Evolutionary conservation across 2,888 invertebrate species (phyloP), one percentile per base, ranked within the genome.

Genomic region (Drosophila melanosoma): DNA sequence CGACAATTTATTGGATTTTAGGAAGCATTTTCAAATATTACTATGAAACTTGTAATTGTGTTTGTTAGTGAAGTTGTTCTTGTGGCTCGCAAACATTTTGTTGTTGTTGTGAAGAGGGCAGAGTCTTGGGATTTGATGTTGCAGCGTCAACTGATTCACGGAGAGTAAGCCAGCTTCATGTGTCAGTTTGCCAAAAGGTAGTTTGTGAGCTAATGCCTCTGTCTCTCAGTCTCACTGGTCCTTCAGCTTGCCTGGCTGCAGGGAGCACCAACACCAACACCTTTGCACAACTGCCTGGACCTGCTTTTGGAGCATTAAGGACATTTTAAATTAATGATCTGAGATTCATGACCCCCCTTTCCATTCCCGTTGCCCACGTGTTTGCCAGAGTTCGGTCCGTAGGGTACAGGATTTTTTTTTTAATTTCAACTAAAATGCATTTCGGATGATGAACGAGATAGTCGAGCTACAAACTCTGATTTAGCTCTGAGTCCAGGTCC

Each of bases 321-420:
- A 61, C 78, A 88, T 86, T 86, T 71, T 74, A 86, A 87, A 90
- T 87, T 90, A 87, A 88, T 90, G 89, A 88, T 86, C 82, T 75
- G 65, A 75, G 80, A 88, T 79, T 77, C 89, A 69, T 60, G 64
- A 56, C 60, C 32, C 29, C 33, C 29, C n/a, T 42, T 57, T 29
- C 20, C 36, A 15, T 54, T 12, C n/a, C 26, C 26, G 54, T 51
- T 23, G 56, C 38, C 69, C 36, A 32, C 38, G 33, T 57, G 29
- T 40, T 57, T 40, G 59, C 17, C 15, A 54, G 40, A 23, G 58
- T 20, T 29, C 32, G 49, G 59, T 17, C 42, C 51, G 42, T 62
- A 10, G 42, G 38, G 57, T 54, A 51, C 45, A 49, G 62, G 35
- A 62, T 70, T 84, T 82, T 29, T 26, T 29, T 29, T 81, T 80